Evolutionary conservation across 2,113 vertebrate genomes (phyloP).

Genomic region (Poecilia latipinna): DNA sequence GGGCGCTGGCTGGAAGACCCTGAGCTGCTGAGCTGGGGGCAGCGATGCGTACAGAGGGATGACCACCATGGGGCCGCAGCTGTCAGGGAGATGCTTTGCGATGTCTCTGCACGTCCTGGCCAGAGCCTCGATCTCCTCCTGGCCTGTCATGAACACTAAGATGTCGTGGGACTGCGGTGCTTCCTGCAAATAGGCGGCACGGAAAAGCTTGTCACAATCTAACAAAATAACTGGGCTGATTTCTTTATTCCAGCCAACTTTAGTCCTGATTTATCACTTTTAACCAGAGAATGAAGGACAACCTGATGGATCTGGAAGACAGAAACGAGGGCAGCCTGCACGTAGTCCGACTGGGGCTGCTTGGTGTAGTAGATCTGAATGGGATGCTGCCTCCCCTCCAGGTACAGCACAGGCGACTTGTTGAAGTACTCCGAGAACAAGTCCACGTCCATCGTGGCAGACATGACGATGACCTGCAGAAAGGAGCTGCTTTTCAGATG

Average conservation of each 20-base stretch:
- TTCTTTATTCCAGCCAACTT: neutral
- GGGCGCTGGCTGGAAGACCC: conserved; percentile 89
- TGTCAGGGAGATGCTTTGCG: conserved; percentile 88
- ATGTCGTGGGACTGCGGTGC: conserved; percentile 89
- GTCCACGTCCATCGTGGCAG: conserved; percentile 98
- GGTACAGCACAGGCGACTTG: conserved; percentile 92
- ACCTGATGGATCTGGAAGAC: conserved; percentile 98
- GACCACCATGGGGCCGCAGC: conserved; percentile 85
- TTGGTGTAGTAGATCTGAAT: conserved; percentile 96
- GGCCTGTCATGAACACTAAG: conserved; percentile 96
- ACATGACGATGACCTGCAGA: conserved; percentile 92
- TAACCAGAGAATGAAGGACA: neutral
- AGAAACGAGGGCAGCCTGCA: conserved; percentile 93
- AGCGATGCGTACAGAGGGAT: conserved; percentile 94
- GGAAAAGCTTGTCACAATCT: neutral
- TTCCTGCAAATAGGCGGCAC: conserved; percentile 79
- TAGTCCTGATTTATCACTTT: neutral
- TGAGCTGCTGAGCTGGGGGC: conserved; percentile 89
- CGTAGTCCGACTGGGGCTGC: conserved; percentile 92
- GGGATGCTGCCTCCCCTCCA: conserved; percentile 93
- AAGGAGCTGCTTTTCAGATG: neutral
- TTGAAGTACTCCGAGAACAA: conserved; percentile 94
- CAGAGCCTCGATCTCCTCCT: conserved; percentile 97
- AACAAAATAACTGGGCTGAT: too few relatives aligned
- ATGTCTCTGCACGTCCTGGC: conserved; percentile 93